Base-by-base conservation (phyloP, 2,888 invertebrate genomes). In the Nyleta sp. region DNA sequence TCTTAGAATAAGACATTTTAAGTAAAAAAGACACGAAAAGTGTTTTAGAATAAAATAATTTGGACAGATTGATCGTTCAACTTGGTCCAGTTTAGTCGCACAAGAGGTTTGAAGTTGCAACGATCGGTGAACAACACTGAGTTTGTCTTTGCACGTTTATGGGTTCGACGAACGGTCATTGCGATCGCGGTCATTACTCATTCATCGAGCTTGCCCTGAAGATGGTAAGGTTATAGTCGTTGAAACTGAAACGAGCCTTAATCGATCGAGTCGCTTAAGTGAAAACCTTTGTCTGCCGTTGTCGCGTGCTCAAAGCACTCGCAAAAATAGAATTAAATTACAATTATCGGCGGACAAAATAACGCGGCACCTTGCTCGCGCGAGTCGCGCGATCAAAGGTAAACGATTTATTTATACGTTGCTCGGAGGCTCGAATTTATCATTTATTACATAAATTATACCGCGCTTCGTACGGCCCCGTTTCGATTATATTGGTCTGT, bases 161-260 rank as follows among this genome's bases (percentile, higher is more conserved):
- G 38, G 60, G 73, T 80, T 78, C 79, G 68, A 67, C 52, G 80
- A 76, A 78, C 78, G 80, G 64, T 67, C 62, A 71, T 65, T 59
- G 18, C 72, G 76, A 79, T 81, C 72, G 55, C 74, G 67, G 72
- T 78, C 71, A 74, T 81, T 78, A 83, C 73, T 81, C 79, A 82
- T 81, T 80, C 73, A 81, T 44, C 35, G 68, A 31, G 33, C 55
- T 70, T 38, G 57, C 17, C 35, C 31, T 17, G 64, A 71, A 57
- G 74, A 67, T 42, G 62, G 24, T 20, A 20, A 44, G 17, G 44
- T 38, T 62, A 77, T 55, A 53, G 59, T 64, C 55, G 35, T 18
- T 50, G 17, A 31, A 53, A 59, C 67, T 67, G 50, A 76, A 78
- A 78, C 55, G 64, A 78, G 68, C 40, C 57, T 72, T 64, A 53